Percentiles rank a stretch among this genome's conserved stretches.
phyloP scores from a whole-genome alignment of 2,797 vertebrate genomes.

The Sarcophilus harrisii region DNA sequence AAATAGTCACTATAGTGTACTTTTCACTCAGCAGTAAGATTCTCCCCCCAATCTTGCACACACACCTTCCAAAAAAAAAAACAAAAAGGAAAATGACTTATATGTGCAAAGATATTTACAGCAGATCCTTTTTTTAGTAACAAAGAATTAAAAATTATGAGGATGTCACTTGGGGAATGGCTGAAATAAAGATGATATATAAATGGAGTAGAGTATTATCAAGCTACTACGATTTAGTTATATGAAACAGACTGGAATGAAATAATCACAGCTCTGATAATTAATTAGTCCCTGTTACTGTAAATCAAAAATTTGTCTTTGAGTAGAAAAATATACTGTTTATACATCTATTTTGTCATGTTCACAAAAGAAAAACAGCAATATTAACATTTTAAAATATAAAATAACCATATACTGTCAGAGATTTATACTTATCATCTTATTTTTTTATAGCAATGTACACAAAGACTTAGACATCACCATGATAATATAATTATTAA shows the following conservation, averaged over 20 bases:
- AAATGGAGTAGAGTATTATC: not conserved
- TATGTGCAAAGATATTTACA: not conserved
- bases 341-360: not conserved
- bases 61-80: no score
- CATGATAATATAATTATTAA: constrained; percentile 56
- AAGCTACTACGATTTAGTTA: not conserved
- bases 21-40: no score
- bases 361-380: not conserved
- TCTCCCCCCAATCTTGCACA: no score
- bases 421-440: not conserved
- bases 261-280: constrained; percentile 61
- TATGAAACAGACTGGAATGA: constrained; percentile 56
- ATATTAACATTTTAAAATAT: not conserved
- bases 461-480: constrained; percentile 66
- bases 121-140: not conserved
- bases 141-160: not conserved
- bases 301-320: not conserved
- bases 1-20: not conserved
- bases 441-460: constrained; percentile 13
- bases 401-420: not conserved
- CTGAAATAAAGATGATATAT: not conserved
- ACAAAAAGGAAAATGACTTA: no score
- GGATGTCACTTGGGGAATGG: not conserved
- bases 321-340: not conserved
- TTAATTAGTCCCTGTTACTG: not conserved